phyloP scores from a whole-genome alignment of 1,140 invertebrate genomes.

The Drosophila ficusphila region DNA sequence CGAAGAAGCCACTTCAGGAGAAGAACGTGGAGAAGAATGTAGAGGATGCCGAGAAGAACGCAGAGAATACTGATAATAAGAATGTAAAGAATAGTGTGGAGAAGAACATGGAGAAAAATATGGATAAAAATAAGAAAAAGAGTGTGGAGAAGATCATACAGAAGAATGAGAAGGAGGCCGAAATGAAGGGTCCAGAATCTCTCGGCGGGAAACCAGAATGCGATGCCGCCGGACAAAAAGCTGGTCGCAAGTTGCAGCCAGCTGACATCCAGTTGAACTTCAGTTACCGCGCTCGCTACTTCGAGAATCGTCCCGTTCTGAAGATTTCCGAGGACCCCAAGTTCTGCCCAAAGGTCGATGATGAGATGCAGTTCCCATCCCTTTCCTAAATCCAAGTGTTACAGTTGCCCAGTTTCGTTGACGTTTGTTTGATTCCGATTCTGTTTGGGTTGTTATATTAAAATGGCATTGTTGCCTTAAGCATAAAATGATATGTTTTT shows the following conservation, averaged over 20 bases:
- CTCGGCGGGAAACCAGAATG: not conserved
- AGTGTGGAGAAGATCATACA: not conserved
- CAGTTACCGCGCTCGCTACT: slow-evolving; percentile 61
- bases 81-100: not conserved
- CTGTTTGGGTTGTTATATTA: not conserved
- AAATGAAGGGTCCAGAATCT: too few relatives aligned
- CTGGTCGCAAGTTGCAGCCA: slow-evolving; percentile 92
- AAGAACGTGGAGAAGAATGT: not conserved
- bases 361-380: not conserved
- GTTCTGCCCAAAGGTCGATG: not conserved
- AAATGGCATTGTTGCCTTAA: too few relatives aligned
- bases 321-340: not conserved
- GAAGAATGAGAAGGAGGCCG: not conserved
- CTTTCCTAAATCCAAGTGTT: not conserved
- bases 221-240: slow-evolving; percentile 83
- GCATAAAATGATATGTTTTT: too few relatives aligned
- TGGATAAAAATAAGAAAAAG: too few relatives aligned
- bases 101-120: not conserved
- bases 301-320: not conserved
- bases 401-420: not conserved
- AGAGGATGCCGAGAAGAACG: not conserved
- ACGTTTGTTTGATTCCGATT: not conserved
- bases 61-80: too few relatives aligned
- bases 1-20: not conserved
- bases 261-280: slow-evolving; percentile 95